Conservation (phyloP, 2,888 invertebrate genomes). For the Agrotis segetum region DNA sequence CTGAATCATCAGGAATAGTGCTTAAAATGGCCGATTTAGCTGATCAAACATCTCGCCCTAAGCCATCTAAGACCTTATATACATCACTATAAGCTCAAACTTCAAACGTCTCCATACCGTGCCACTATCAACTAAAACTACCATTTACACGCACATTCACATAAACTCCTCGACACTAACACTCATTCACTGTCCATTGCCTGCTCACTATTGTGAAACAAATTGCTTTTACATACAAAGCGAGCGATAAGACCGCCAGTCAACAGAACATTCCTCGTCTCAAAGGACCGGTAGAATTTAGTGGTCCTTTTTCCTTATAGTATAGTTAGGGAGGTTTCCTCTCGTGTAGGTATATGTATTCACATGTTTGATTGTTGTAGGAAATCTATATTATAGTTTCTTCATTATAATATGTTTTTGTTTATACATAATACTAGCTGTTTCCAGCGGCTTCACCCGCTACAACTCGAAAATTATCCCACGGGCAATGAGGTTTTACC, state of each 20-base stretch:
- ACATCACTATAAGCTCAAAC: conserved; percentile 21
- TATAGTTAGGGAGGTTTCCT: conserved; percentile 28
- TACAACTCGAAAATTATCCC: too few species aligned
- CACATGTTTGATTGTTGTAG: conserved; percentile 10
- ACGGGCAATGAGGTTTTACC: too few species aligned
- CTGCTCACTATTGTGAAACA: conserved; percentile 23
- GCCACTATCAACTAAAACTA: conserved; percentile 19
- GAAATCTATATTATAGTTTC: background rate
- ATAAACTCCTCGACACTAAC: conserved; percentile 20
- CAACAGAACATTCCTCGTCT: conserved; percentile 41
- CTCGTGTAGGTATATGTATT: conserved; percentile 1
- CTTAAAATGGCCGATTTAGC: too few species aligned
- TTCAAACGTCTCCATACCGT: conserved; percentile 17
- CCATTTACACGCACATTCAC: conserved; percentile 22
- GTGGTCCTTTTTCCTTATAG: conserved; percentile 36
- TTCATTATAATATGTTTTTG: background rate
- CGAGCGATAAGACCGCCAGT: conserved; percentile 45
- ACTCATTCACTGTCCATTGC: conserved; percentile 47
- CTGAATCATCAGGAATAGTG: too few species aligned
- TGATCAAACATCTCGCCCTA: too few species aligned
- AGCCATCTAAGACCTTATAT: conserved; percentile 2
- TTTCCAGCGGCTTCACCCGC: too few species aligned
- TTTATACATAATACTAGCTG: background rate
- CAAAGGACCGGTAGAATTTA: conserved; percentile 43
- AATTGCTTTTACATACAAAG: conserved; percentile 42